Evolutionary conservation across 2,113 vertebrate genomes (phyloP).

Genomic region (Dendrocopos noguchii): DNA sequence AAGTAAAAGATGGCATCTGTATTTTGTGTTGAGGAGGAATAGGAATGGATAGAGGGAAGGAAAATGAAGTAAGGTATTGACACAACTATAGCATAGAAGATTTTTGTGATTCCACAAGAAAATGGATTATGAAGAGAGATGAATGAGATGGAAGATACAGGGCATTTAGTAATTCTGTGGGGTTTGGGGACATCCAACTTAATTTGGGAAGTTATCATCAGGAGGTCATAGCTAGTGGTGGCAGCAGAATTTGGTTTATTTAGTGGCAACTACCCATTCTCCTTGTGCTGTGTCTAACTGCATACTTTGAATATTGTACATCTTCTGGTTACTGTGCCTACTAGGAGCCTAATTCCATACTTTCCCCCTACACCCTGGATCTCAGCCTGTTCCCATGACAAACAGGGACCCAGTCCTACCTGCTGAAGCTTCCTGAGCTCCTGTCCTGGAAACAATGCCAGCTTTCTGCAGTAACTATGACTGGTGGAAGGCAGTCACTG

Average conservation of each 20-base stretch:
- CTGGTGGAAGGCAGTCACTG: neutral
- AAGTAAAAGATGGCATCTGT: neutral
- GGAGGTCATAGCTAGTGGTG: neutral
- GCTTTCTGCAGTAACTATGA: neutral
- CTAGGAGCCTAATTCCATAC: neutral
- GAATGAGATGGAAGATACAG: neutral
- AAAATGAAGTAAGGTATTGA: neutral
- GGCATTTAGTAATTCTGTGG: neutral
- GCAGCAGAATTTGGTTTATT: neutral
- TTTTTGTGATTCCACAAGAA: neutral
- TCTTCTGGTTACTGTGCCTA: neutral
- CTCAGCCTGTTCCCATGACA: neutral
- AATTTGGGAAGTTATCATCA: neutral
- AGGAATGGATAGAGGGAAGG: neutral
- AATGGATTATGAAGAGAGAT: neutral
- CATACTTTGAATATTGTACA: neutral
- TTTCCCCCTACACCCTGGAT: neutral
- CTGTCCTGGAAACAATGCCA: neutral
- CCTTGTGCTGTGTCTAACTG: neutral
- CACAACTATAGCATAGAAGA: neutral
- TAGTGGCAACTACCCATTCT: neutral
- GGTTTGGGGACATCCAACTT: neutral
- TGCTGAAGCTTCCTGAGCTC: neutral
- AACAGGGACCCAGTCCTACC: neutral
- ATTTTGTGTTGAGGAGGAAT: neutral